Evolutionary conservation across 2,797 vertebrate genomes (phyloP), one percentile per base, ranked within the genome.

Genomic region (Phoxinus dragarum): DNA sequence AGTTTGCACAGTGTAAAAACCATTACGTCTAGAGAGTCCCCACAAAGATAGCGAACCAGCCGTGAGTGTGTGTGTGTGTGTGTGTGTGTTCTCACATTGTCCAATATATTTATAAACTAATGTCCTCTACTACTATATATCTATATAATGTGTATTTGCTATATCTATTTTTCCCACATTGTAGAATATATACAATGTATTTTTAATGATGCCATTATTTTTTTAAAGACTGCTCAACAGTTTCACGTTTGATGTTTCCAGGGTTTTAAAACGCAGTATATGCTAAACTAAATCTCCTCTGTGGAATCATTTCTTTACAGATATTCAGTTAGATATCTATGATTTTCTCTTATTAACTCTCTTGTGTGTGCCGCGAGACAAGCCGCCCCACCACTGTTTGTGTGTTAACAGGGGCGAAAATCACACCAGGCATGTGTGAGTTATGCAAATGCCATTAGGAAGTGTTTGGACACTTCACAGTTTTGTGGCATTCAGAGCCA

Each of bases 381-480:
- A 83, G 75, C 75, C 17, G 14, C 47, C 54, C 67, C 40, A 80
- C 56, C 61, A 49, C 81, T 72, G 81, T 86, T 86, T 86, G 49
- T 86, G 49, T 73, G 64, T 74, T 74, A 82, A 79, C 56, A 47
- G 38, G 21, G 68, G 21, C 56, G 16, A 74, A 84, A 75, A 56
- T 68, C 75, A 83, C 76, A 78, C 80, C 75, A 82, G 67, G 69
- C 47, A 80, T 84, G 86, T 87, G 75, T 42, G 82, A 80, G 69
- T 80, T 79, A 84, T 84, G 81, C 27, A 84, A 68, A 84, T 87
- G 54, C 21, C 71, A 77, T 81, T 47, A 61, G 9, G 44, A 68
- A 59, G 77, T 87, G 83, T 81, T 81, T 81, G 77, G 77, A 80
- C 69, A 69, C 71, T 69, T 87, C 6, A 0, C 77, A 73, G 44